These are phyloP conservation scores for Muscina levida DNA, from an alignment of 2,888 invertebrate genomes.

Conservation along the genomic window DNA sequence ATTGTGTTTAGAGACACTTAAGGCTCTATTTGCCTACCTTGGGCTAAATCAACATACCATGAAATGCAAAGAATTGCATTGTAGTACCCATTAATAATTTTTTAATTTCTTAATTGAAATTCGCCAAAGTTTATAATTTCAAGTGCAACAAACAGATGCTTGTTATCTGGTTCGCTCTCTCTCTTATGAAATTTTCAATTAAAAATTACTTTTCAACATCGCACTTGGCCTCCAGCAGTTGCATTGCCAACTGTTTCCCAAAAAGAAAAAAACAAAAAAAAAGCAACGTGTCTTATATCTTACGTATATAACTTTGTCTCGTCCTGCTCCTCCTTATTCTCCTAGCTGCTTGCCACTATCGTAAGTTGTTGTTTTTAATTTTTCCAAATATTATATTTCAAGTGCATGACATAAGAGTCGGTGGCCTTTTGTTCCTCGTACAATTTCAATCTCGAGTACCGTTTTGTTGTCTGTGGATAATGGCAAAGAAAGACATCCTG, in stretches of 20 bases:
- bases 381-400: constrained; percentile 60
- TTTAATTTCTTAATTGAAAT: no score
- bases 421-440: constrained; percentile 49
- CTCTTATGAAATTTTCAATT: constrained; percentile 54
- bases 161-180: no score
- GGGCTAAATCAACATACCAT: no score
- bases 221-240: background rate
- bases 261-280: constrained; percentile 14
- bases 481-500: constrained; percentile 61
- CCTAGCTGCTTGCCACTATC: constrained; percentile 23
- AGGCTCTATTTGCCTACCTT: no score
- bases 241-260: constrained; percentile 12
- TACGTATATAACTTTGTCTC: background rate
- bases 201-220: constrained; percentile 49
- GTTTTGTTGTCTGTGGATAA: constrained; percentile 56
- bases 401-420: constrained; percentile 43
- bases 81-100: no score
- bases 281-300: background rate
- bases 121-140: background rate
- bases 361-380: constrained; percentile 40
- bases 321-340: background rate
- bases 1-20: no score
- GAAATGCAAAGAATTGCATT: no score
- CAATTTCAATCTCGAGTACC: constrained; percentile 48
- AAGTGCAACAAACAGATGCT: constrained; percentile 18